These are phyloP conservation scores for Musca vetustissima DNA, from an alignment of 1,140 invertebrate genomes.

Conservation along the genomic window DNA sequence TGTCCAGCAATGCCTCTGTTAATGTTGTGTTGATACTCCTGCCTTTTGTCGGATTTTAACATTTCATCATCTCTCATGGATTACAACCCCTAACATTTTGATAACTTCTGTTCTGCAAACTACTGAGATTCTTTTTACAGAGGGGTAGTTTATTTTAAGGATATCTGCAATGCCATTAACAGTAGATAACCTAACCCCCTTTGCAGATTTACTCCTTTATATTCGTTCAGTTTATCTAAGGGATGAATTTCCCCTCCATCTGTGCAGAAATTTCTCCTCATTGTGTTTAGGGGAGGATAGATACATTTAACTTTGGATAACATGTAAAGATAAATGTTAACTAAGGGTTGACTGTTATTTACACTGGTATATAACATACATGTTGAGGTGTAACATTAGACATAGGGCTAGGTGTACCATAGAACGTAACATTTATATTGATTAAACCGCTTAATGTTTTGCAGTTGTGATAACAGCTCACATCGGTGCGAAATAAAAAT, in stretches of 20 bases:
- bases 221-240: slow-evolving; percentile 18
- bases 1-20: too few relatives aligned
- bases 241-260: background rate
- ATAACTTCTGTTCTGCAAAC: background rate
- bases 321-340: background rate
- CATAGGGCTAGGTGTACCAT: too few relatives aligned
- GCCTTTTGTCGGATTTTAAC: background rate
- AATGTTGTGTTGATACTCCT: too few relatives aligned
- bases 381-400: too few relatives aligned
- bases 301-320: background rate
- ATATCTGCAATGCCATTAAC: too few relatives aligned
- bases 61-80: background rate
- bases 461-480: too few relatives aligned
- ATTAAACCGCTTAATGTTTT: too few relatives aligned
- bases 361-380: too few relatives aligned
- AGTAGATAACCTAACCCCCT: background rate
- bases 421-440: too few relatives aligned
- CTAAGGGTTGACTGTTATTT: background rate
- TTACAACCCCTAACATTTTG: background rate
- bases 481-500: too few relatives aligned
- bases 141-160: background rate
- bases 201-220: background rate
- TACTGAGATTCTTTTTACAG: background rate
- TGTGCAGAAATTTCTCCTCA: background rate
- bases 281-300: background rate